Conservation (phyloP, 2,113 vertebrate genomes). For the Psophia crepitans region DNA sequence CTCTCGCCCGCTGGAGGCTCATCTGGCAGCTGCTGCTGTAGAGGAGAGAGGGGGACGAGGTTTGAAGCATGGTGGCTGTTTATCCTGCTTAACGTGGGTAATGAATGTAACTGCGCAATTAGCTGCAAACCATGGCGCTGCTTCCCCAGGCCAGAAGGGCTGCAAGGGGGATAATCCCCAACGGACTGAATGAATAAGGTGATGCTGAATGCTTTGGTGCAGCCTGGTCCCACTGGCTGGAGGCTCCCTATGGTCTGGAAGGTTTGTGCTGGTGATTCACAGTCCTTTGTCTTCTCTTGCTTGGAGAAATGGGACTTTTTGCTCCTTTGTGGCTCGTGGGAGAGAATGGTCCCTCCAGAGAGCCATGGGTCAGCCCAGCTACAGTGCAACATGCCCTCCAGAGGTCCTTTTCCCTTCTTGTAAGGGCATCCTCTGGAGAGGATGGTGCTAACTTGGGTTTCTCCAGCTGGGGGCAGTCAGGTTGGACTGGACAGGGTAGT, state of each 20-base stretch:
- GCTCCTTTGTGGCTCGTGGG: background rate
- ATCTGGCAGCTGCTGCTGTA: background rate
- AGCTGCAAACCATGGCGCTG: background rate
- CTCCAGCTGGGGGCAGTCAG: background rate
- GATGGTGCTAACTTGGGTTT: background rate
- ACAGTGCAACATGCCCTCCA: background rate
- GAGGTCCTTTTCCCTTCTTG: background rate
- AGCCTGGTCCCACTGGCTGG: background rate
- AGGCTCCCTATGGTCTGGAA: background rate
- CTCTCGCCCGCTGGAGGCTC: fast-evolving
- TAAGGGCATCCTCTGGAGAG: background rate
- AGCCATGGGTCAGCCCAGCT: background rate
- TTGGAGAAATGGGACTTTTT: background rate
- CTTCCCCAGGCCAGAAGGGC: background rate
- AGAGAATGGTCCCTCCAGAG: background rate
- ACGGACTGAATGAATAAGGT: background rate
- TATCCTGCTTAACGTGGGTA: background rate
- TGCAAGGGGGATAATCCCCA: background rate
- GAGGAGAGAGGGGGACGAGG: background rate
- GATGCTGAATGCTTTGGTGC: background rate
- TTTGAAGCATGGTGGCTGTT: background rate
- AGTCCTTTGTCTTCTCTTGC: background rate
- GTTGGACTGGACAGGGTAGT: background rate
- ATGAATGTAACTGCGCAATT: background rate
- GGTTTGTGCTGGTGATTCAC: background rate